A percentile compares a stretch with the other conserved stretches of the same genome.
These are phyloP conservation scores for Pipistrellus kuhlii DNA, from an alignment of 2,797 vertebrate genomes.

Conservation along the genomic window DNA sequence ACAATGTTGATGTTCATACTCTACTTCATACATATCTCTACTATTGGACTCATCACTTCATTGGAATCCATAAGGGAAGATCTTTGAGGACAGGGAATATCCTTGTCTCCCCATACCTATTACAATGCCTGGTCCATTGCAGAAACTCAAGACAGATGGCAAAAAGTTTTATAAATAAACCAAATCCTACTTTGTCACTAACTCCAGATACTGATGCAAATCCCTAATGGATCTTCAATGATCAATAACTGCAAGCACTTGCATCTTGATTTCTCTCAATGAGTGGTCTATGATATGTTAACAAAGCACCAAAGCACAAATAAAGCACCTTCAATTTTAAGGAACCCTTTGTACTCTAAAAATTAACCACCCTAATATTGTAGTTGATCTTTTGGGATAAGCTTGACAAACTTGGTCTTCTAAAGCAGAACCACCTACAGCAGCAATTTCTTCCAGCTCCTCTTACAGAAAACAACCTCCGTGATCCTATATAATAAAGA, in stretches of 20 bases:
- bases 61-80: neutral
- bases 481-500: neutral
- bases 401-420: conserved; percentile 48
- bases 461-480: conserved; percentile 63
- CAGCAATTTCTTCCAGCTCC: conserved; percentile 28
- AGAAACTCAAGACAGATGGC: neutral
- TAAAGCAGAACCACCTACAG: conserved; percentile 28
- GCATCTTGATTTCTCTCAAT: conserved; percentile 46
- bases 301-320: conserved; percentile 51
- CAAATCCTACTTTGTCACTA: conserved; percentile 36
- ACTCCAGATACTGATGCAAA: neutral
- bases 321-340: conserved; percentile 55
- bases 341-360: conserved; percentile 38
- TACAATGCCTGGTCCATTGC: neutral
- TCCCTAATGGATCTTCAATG: conserved; percentile 57
- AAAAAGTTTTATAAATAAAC: conserved; percentile 45
- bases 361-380: conserved; percentile 18
- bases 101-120: neutral
- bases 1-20: neutral
- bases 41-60: neutral
- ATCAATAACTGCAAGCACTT: conserved; percentile 46
- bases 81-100: neutral
- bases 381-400: conserved; percentile 36
- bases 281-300: conserved; percentile 45
- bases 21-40: neutral